Evolutionary conservation across 2,888 invertebrate species (phyloP), one percentile per base, ranked within the genome.

Genomic region (Dioctria rufipes): DNA sequence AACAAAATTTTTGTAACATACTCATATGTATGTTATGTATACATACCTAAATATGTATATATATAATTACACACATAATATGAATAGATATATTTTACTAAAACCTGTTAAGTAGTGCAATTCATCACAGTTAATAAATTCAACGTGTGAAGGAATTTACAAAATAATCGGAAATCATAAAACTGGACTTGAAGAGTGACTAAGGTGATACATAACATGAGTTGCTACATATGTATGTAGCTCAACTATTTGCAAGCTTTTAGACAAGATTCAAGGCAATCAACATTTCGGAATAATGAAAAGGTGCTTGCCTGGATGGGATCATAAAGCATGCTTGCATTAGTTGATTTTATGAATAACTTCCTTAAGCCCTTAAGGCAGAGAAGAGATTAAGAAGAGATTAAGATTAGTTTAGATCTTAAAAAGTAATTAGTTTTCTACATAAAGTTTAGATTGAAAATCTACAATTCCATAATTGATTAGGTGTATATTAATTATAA

Each of bases 121-220:
- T 69, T 69, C 49, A 69, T 69, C 69, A 69, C 69, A 69, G 69
- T 69, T 69, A 69, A 69, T 51, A 49, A 69, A 73, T 73, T 73
- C 73, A 73, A 37, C 73, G 58, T 58, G 25, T 25, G 58, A 73
- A 13, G 58, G 13, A 42, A 73, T 58, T 73, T 58, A 73, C 58
- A 73, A 73, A 25, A 73, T 73, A 73, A 58, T 58, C 73, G 73
- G 73, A 73, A 73, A 73, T 58, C 42, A 42, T 73, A 73, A 73
- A 73, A 60, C 60, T 73, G 58, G 60, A 73, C 73, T 58, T 60
- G 49, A 65, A 65, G 69, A 54, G 37, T 54, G 73, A 73, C n/a
- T 58, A 60, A 9, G 73, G 58, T 58, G 40, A 73, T 69, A 69
- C 49, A 54, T 25, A 49, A 69, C 49, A 25, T 25, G 25, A 25